Evolutionary conservation across 2,797 vertebrate genomes (phyloP), one percentile per base, ranked within the genome.

Genomic region (Leuciscus waleckii): DNA sequence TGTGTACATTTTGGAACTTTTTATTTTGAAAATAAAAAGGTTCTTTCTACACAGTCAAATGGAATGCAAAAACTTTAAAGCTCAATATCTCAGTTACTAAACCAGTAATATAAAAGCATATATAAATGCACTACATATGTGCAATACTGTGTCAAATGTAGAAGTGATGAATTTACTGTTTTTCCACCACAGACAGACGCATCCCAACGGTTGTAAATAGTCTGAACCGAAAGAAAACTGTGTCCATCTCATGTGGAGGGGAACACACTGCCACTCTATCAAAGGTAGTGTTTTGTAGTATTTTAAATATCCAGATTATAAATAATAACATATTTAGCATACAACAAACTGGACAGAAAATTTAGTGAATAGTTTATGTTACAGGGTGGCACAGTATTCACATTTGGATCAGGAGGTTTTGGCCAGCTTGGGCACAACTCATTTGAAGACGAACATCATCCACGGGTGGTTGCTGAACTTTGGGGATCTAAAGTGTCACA

Each of bases 391-490:
- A 74, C 92, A 8, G 91, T 97, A 71, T 96, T 95, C 71, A 97
- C 96, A 2, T 97, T 97, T 88, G 97, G 97, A 88, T 95, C 94
- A 5, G 96, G 97, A 87, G 87, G 78, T 5, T 90, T 90, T 23
- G 97, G 97, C n/a, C 97, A 97, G 79, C 96, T 97, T 0, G 97
- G 97, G 26, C 96, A 98, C 94, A 96, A 96, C 92, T 96, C 94
- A 2, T 92, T 92, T 21, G 78, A 0, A 29, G 90, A 96, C 29
- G 95, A 97, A 79, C 89, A 91, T 37, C 86, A 23, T 8, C 97
- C 97, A 89, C 92, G 93, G 2, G 74, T 97, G 73, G 95, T 97
- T 87, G 87, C 82, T 43, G 95, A 94, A 81, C 95, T 97, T 10
- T 92, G 88, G 93, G 95, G 94, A 37, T 88, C 92, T 65, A 94